phyloP scores from a whole-genome alignment of 2,113 vertebrate species.

The Brienomyrus longianalis region DNA sequence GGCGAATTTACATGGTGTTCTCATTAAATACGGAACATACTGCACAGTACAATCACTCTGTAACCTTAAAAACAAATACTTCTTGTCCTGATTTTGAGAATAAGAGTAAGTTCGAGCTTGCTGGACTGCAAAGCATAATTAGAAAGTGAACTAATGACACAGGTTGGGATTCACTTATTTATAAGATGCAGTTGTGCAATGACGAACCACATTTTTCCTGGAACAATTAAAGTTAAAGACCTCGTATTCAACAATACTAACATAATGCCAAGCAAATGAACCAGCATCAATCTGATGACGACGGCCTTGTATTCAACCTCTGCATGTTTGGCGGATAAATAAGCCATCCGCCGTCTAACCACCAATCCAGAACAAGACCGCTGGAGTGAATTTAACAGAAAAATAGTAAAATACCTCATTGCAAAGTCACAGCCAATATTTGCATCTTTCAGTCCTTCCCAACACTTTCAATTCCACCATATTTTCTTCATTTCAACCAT shows the following conservation, averaged over 20 bases:
- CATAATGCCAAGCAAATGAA: not conserved
- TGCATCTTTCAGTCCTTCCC: not conserved
- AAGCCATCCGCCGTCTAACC: not conserved
- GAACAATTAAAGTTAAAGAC: not conserved
- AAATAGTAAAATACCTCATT: not conserved
- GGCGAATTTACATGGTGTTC: not conserved
- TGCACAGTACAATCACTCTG: not conserved
- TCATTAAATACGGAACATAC: not conserved
- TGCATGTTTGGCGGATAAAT: not conserved
- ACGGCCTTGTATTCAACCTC: not conserved
- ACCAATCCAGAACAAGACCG: not conserved
- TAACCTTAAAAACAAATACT: not conserved
- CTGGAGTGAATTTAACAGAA: not conserved
- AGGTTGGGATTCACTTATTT: not conserved
- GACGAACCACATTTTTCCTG: not conserved
- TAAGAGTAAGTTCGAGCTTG: not conserved
- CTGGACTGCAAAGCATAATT: not conserved
- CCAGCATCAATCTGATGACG: not conserved
- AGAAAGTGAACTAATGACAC: not conserved
- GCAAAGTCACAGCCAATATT: not conserved
- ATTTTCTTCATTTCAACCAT: not conserved
- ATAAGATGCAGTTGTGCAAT: not conserved
- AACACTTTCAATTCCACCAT: not conserved
- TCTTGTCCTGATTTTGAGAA: not conserved
- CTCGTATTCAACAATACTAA: not conserved